Conservation (phyloP, 2,888 invertebrate species). For the Acanthacorydalis orientalis region DNA sequence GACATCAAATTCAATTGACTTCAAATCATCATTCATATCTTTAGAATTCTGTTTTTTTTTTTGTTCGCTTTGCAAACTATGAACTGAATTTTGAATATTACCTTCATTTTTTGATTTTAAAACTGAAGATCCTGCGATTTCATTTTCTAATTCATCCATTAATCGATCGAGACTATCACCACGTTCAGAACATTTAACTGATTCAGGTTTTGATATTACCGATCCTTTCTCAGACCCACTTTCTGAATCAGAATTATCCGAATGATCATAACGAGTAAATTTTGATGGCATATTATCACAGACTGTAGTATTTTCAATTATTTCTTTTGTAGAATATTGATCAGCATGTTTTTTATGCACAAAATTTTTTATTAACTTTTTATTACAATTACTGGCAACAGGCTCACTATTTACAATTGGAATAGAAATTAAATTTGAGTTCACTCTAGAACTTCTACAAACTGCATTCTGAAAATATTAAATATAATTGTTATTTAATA, state of each 20-base stretch:
- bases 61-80: neutral
- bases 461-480: neutral
- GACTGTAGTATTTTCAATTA: neutral
- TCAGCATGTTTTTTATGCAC: neutral
- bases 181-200: neutral
- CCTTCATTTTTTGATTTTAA: neutral
- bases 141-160: conserved; percentile 5
- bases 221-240: neutral
- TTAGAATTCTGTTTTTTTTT: neutral
- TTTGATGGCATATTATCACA: neutral
- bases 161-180: conserved; percentile 5
- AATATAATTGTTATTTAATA: neutral
- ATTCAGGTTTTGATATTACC: neutral
- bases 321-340: neutral
- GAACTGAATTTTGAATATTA: neutral
- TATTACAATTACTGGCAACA: neutral
- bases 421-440: conserved; percentile 5
- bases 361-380: neutral
- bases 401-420: conserved; percentile 1
- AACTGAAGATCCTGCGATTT: neutral
- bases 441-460: conserved; percentile 2
- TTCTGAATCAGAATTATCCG: conserved; percentile 4
- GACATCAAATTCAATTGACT: neutral
- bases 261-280: conserved; percentile 7
- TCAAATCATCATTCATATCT: neutral